Conservation (phyloP, 35 echinoderm and acorn worm genomes). For the Hemicentrotus pulcherrimus region DNA sequence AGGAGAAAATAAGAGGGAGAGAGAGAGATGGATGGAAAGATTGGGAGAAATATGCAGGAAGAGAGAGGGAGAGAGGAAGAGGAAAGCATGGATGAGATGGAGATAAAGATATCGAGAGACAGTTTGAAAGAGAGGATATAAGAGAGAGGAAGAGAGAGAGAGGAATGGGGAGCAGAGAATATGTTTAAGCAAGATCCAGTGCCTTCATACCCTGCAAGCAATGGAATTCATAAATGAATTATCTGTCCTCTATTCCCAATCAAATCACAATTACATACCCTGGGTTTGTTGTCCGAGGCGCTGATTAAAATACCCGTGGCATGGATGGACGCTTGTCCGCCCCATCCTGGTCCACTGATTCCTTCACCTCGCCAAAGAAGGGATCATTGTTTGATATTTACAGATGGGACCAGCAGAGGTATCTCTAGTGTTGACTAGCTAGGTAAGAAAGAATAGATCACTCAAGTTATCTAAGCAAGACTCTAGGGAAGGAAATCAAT, state of each 20-base stretch:
- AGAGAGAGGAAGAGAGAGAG: not conserved
- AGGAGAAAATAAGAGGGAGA: not conserved
- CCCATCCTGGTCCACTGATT: not conserved
- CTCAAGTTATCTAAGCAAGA: not conserved
- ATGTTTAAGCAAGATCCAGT: not conserved
- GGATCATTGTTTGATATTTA: slow-evolving; percentile 36
- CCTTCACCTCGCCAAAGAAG: not conserved
- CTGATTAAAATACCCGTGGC: not conserved
- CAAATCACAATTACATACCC: slow-evolving; percentile 10
- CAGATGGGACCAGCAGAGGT: not conserved
- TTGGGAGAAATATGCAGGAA: too few relatives aligned
- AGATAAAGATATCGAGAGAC: too few relatives aligned
- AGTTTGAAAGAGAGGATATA: not conserved
- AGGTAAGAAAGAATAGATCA: not conserved
- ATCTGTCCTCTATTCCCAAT: not conserved
- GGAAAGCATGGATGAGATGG: not conserved
- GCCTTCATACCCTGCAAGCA: not conserved
- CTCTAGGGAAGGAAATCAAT: not conserved
- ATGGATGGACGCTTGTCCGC: not conserved
- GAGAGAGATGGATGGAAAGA: not conserved
- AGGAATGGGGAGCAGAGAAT: not conserved
- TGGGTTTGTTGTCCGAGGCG: not conserved
- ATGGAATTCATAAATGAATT: slow-evolving; percentile 7
- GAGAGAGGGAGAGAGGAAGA: not conserved
- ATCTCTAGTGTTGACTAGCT: not conserved